Percentiles rank a stretch among this genome's conserved stretches.
These are phyloP conservation scores for Athrips mouffetella DNA, from an alignment of 2,888 invertebrate species.

Conservation along the genomic window DNA sequence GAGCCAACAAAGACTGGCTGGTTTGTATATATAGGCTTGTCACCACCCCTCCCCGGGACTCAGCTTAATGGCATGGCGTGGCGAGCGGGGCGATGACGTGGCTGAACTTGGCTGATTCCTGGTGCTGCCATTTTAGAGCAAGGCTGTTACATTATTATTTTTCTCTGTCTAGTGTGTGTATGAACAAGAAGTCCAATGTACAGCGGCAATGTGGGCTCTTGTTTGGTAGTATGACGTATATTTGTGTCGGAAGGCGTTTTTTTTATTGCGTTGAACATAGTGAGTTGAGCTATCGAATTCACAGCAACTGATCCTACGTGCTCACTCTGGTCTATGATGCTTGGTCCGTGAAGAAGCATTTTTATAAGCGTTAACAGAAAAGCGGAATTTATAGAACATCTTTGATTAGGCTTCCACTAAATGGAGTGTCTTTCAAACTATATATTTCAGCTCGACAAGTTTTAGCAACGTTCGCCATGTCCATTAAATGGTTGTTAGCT, in stretches of 20 bases:
- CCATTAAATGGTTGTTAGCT: conserved; percentile 11
- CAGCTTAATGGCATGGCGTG: too few species aligned
- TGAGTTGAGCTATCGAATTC: conserved; percentile 7
- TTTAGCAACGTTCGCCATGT: conserved; percentile 14
- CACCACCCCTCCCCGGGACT: too few species aligned
- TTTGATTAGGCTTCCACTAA: conserved; percentile 13
- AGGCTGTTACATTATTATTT: too few species aligned
- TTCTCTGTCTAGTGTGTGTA: neutral
- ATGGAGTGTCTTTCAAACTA: conserved; percentile 13
- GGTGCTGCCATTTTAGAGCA: too few species aligned
- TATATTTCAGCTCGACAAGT: conserved; percentile 13
- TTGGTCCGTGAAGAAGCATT: conserved; percentile 19
- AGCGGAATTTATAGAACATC: conserved; percentile 15
- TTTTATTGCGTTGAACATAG: neutral
- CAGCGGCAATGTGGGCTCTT: neutral
- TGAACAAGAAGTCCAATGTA: neutral
- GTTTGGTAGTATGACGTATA: neutral
- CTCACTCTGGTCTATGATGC: neutral
- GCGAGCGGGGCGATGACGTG: too few species aligned
- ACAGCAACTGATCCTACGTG: conserved; percentile 12
- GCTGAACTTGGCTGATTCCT: too few species aligned
- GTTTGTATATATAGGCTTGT: too few species aligned
- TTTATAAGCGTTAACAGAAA: conserved; percentile 14
- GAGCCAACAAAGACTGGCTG: too few species aligned
- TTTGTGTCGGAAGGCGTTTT: neutral